Base-by-base conservation (phyloP, 2,113 vertebrate genomes). In the Abramis brama region DNA sequence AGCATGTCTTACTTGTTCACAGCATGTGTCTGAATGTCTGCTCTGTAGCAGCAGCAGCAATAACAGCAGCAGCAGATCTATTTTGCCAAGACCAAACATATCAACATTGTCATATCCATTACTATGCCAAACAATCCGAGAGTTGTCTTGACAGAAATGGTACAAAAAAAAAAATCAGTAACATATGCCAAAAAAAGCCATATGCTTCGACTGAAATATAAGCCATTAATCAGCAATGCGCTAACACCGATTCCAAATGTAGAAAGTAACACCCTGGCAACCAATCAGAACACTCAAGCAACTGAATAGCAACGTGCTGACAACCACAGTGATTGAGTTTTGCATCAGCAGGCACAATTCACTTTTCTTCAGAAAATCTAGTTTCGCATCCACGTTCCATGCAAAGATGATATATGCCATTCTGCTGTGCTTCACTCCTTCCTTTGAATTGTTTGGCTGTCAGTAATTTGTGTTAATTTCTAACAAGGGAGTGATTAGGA, bases 381-480 rank as follows among this genome's bases (percentile, higher is more conserved):
- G 73, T 50, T 55, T 78, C n/a, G 36, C 19, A 57, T 57, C 57
- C 19, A 50, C 30, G 17, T 45, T 43, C 25, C 82, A 57, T 76
- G 55, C 82, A 9, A 39, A 47, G 39, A 33, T 45, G 57, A 50
- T 64, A 10, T 27, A 76, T 82, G 64, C 19, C 55, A 75, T 45
- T 15, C 30, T 62, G 25, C 43, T 45, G 66, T 55, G 12, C 64
- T 71, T 82, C 33, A 25, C 25, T 30, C 39, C 82, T 76, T 84
- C 70, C 57, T 76, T 43, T 45, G 12, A 75, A 64, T 76, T 76
- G 82, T 84, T 84, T 60, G 70, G 33, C 68, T 83, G 68, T 74
- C 82, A 60, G 70, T 43, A 59, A 60, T 84, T 74, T 57, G 8
- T 62, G 70, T 84, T 52, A 19, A 55, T 76, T 30, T 30, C 74